Conservation (phyloP, 2,797 vertebrate genomes). For the Acipenser ruthenus region DNA sequence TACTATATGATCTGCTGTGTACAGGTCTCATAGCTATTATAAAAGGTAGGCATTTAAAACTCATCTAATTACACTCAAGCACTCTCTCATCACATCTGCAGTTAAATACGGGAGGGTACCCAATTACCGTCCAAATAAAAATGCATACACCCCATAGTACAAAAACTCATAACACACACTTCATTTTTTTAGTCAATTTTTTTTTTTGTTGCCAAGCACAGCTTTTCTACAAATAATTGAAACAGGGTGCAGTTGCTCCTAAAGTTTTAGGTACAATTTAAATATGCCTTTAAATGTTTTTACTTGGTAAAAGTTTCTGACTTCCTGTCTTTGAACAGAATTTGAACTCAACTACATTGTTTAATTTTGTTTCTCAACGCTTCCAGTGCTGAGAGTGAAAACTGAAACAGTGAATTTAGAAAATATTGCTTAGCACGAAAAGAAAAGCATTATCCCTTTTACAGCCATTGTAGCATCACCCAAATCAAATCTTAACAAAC, state of each 20-base stretch:
- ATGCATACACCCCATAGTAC: conserved; percentile 22
- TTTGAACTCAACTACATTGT: conserved; percentile 4
- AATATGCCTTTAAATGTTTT: conserved; percentile 14
- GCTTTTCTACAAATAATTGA: conserved; percentile 13
- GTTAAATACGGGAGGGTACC: conserved; percentile 20
- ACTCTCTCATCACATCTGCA: conserved; percentile 22
- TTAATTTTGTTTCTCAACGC: not conserved
- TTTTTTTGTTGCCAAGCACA: conserved; percentile 16
- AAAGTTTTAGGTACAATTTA: conserved; percentile 26
- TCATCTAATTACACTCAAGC: conserved; percentile 23
- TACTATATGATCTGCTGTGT: conserved; percentile 14
- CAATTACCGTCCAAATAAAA: conserved; percentile 30
- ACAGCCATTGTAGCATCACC: no score
- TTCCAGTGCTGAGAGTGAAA: not conserved
- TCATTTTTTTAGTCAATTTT: conserved; percentile 16
- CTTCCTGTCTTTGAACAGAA: conserved; percentile 30
- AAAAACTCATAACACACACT: conserved; percentile 24
- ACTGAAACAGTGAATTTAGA: no score
- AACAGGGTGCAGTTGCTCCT: conserved; percentile 18
- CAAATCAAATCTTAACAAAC: no score
- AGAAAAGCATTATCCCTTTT: no score
- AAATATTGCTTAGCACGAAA: no score
- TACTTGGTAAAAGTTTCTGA: conserved; percentile 31
- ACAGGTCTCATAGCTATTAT: conserved; percentile 15
- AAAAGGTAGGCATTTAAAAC: conserved; percentile 19